phyloP scores from a whole-genome alignment of 2,113 vertebrate species.

The Ondatra zibethicus region DNA sequence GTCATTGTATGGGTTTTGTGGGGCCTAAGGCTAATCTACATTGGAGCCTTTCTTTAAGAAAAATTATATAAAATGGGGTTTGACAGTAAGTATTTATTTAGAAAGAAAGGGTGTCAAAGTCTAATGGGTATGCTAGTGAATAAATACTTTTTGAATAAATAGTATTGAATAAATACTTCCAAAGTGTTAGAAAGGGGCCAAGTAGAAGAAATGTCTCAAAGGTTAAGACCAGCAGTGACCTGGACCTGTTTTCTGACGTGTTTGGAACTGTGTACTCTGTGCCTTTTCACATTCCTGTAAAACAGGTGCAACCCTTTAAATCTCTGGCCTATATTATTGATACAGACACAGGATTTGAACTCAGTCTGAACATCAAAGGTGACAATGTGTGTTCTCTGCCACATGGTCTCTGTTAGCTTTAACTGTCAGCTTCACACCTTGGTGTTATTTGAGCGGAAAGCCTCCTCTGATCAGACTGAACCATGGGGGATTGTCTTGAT shows the following conservation, averaged over 20 bases:
- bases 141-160: neutral
- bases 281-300: neutral
- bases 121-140: neutral
- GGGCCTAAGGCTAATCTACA: neutral
- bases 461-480: neutral
- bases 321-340: neutral
- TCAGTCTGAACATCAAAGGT: neutral
- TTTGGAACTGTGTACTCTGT: neutral
- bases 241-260: neutral
- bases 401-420: neutral
- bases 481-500: neutral
- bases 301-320: neutral
- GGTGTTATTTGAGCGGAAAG: neutral
- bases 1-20: neutral
- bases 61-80: neutral
- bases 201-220: neutral
- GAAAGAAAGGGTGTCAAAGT: neutral
- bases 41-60: neutral
- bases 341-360: neutral
- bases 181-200: neutral
- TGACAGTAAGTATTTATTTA: neutral
- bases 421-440: neutral
- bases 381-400: accelerated
- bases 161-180: neutral
- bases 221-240: neutral